phyloP scores from a whole-genome alignment of 2,113 vertebrate genomes.

The Elaphurus davidianus region DNA sequence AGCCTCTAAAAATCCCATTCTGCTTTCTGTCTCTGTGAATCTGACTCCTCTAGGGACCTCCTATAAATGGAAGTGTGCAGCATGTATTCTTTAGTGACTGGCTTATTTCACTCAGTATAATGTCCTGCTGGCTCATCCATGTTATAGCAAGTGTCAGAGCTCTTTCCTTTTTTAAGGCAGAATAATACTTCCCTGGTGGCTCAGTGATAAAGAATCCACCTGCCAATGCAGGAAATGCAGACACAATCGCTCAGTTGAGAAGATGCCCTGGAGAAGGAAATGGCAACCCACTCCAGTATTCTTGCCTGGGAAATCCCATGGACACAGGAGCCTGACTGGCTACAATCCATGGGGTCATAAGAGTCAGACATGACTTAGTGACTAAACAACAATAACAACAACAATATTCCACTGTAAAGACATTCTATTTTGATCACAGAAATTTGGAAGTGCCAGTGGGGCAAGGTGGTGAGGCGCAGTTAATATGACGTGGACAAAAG shows the following conservation, averaged over 20 bases:
- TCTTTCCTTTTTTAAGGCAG: not conserved
- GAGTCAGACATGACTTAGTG: not conserved
- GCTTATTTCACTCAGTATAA: not conserved
- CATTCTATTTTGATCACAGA: not conserved
- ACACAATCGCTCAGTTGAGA: not conserved
- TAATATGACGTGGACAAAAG: not conserved
- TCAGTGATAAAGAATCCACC: not conserved
- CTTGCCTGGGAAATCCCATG: not conserved
- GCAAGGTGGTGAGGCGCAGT: not conserved
- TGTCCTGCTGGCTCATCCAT: no score
- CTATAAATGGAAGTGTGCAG: no score
- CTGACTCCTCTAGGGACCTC: not conserved
- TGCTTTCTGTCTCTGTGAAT: not conserved
- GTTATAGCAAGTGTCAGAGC: not conserved
- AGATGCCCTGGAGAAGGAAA: not conserved
- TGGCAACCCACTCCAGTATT: not conserved
- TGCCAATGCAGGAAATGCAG: not conserved
- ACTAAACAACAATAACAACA: not conserved
- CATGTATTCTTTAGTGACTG: not conserved
- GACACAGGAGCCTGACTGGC: not conserved
- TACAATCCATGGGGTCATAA: not conserved
- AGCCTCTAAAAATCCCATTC: not conserved
- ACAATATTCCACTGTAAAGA: not conserved
- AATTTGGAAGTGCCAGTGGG: not conserved
- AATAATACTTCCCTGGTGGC: not conserved